These are phyloP conservation scores for Cynocephalus volans DNA, from an alignment of 2,113 vertebrate genomes.

Conservation along the genomic window DNA sequence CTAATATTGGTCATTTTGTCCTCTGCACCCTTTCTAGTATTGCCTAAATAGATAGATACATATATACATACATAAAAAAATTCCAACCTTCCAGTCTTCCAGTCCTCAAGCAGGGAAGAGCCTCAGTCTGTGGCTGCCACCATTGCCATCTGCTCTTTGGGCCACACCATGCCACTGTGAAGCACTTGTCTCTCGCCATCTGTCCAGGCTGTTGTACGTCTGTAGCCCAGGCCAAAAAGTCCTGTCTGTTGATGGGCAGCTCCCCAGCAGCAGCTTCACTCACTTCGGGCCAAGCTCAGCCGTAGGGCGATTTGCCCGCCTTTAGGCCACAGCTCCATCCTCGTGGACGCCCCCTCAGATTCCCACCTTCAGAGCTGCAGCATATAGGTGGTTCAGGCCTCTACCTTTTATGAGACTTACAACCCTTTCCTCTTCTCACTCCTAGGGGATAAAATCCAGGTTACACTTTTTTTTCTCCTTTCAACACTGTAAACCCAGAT, in stretches of 20 bases:
- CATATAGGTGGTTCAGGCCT: not conserved
- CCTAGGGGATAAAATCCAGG: not conserved
- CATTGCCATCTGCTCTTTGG: not conserved
- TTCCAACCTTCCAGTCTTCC: not conserved
- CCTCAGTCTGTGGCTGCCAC: not conserved
- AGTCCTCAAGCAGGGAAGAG: not conserved
- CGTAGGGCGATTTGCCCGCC: not conserved
- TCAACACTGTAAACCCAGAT: not conserved
- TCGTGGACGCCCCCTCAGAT: not conserved
- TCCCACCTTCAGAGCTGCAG: not conserved
- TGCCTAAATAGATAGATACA: not conserved
- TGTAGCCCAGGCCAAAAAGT: slow-evolving; percentile 32
- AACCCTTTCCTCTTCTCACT: not conserved
- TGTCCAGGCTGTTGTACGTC: slow-evolving; percentile 48
- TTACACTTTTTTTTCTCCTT: not conserved
- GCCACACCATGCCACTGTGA: not conserved
- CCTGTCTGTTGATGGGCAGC: not conserved
- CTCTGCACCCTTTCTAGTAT: not conserved
- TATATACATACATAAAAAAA: not conserved
- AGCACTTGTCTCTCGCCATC: not conserved
- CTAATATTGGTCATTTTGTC: not conserved
- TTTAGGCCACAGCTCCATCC: not conserved
- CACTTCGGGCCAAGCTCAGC: not conserved
- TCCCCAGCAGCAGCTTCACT: not conserved
- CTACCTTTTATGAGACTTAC: not conserved